Base-by-base conservation (phyloP, 2,888 invertebrate species). In the Abrostola tripartita region DNA sequence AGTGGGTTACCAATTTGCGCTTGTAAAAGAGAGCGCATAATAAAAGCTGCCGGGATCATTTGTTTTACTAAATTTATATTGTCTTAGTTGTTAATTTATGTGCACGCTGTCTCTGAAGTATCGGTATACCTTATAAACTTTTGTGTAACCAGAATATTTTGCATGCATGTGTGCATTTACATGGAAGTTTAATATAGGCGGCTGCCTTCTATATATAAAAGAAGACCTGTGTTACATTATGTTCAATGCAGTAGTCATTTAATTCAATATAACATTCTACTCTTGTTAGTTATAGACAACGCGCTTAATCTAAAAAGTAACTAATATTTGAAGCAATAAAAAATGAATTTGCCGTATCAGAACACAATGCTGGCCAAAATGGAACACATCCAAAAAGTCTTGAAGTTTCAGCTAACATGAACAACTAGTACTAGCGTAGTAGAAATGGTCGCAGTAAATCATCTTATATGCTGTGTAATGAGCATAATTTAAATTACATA, bases 331-430 rank as follows among this genome's bases (percentile, higher is more conserved):
- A 42, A 50, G 56, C 59, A 74, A 64, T 74, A 77, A 77, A 76
- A 74, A 77, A 63, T 53, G 52, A 67, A 58, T 51, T 67, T 65
- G 51, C 57, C 53, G 59, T 71, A 75, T 71, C 51, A 55, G 58
- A 61, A 71, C 68, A 61, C 71, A 68, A 68, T 38, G 53, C 62
- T 58, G 44, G 77, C 78, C 78, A 71, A 76, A 76, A 76, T 76
- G 75, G 76, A 76, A 68, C 62, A 52, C 51, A 51, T 74, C 78
- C 76, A 75, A 76, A 74, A 65, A 68, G 61, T 68, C 65, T 65
- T 68, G 68, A 68, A 74, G 58, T 74, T 53, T 9, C 42, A 44
- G 14, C 60, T 65, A 47, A 62, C 62, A 68, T 53, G 50, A 71
- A 68, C 51, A 57, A 69, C 65, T 65, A 47, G 50, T 60, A 68